Percentiles rank a stretch among this genome's conserved stretches.
Evolutionary conservation across 2,113 vertebrate species (phyloP).

Genomic region (Gracilinanus agilis): DNA sequence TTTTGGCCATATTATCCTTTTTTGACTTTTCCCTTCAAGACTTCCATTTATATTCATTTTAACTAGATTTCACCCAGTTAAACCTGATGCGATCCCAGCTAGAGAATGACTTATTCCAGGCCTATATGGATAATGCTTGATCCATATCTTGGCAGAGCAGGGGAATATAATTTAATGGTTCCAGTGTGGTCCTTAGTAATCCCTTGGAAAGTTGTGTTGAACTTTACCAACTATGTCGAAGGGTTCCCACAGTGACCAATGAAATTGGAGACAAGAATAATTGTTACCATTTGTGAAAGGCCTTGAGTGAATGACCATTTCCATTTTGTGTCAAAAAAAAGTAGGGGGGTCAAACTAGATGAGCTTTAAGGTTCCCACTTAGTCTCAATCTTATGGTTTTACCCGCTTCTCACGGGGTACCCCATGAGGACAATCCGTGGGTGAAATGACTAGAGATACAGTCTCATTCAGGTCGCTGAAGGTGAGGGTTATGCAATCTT

Average conservation of each 20-base stretch:
- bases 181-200: not conserved
- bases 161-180: not conserved
- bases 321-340: not conserved
- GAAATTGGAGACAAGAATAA: not conserved
- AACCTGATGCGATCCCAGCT: not conserved
- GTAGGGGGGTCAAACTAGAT: not conserved
- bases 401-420: conserved; percentile 56
- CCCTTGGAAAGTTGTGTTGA: not conserved
- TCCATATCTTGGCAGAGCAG: not conserved
- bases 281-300: not conserved
- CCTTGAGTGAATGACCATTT: not conserved
- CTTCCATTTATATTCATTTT: not conserved
- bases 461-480: conserved; percentile 71
- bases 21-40: not conserved
- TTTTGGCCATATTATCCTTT: not conserved
- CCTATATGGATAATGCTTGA: not conserved
- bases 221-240: not conserved
- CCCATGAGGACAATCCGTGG: conserved; percentile 66
- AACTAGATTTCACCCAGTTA: not conserved
- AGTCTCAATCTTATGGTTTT: conserved; percentile 32
- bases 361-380: not conserved
- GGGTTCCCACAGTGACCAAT: not conserved
- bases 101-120: not conserved
- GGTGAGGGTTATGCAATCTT: conserved; percentile 64
- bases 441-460: conserved; percentile 54